These are phyloP conservation scores for Sclerurus mexicanus DNA, from an alignment of 2,113 vertebrate genomes.

Conservation along the genomic window DNA sequence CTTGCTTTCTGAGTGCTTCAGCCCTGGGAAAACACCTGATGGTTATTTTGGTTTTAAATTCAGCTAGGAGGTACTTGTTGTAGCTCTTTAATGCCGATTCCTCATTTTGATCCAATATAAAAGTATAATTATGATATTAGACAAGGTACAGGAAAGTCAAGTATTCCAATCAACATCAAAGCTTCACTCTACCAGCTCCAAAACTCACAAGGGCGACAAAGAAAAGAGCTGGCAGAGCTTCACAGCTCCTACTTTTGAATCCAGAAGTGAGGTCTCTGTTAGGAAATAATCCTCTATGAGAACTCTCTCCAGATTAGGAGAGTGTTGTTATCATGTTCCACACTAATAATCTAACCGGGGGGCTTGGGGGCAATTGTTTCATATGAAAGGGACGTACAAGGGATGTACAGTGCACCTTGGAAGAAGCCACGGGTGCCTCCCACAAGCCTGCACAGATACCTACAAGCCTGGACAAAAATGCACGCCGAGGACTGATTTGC, in stretches of 20 bases:
- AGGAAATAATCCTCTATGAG: not conserved
- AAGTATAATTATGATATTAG: not conserved
- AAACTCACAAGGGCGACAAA: not conserved
- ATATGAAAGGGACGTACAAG: not conserved
- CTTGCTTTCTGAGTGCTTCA: not conserved
- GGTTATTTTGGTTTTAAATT: not conserved
- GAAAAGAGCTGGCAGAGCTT: not conserved
- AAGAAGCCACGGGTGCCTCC: not conserved
- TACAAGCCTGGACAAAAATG: constrained; percentile 1
- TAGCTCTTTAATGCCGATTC: not conserved
- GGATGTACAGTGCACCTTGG: not conserved
- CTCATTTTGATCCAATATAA: not conserved
- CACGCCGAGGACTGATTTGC: not conserved
- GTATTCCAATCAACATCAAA: constrained; percentile 42
- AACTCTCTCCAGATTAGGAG: not conserved
- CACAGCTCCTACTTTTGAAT: not conserved
- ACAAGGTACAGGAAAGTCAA: constrained; percentile 19
- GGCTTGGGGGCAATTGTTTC: not conserved
- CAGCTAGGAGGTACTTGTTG: not conserved
- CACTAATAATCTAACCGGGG: not conserved
- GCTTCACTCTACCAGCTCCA: not conserved
- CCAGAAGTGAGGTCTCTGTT: not conserved
- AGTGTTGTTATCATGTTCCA: not conserved
- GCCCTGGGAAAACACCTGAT: not conserved
- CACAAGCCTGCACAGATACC: not conserved